Conservation (phyloP, 2,113 vertebrate species). For the Caranx ignobilis region DNA sequence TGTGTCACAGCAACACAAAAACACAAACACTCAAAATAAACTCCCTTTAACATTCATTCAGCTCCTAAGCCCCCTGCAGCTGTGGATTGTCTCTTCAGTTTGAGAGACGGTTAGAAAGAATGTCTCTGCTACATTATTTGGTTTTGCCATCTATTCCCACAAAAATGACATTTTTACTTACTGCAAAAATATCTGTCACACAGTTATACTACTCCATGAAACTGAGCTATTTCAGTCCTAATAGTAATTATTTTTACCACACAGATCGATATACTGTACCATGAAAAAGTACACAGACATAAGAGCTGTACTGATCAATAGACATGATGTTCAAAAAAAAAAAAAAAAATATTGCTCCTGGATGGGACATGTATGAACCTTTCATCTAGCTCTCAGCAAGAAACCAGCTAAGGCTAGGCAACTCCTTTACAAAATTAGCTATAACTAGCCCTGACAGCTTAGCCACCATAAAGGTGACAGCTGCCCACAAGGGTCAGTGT, state of each 20-base stretch:
- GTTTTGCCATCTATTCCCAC: not conserved
- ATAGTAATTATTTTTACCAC: not conserved
- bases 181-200: not conserved
- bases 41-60: slow-evolving; percentile 27
- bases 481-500: not conserved
- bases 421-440: not conserved
- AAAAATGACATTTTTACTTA: not conserved
- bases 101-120: not conserved
- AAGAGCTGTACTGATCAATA: not conserved
- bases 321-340: not conserved
- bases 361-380: not conserved
- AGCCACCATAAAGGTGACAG: slow-evolving; percentile 10
- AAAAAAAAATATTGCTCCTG: not conserved
- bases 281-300: not conserved
- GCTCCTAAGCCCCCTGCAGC: slow-evolving; percentile 7
- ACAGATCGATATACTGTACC: not conserved
- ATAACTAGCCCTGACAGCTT: not conserved
- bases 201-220: not conserved
- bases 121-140: not conserved
- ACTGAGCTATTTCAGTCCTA: not conserved
- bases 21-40: slow-evolving; percentile 22
- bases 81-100: slow-evolving; percentile 16
- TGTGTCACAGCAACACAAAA: slow-evolving; percentile 22
- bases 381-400: fast-evolving
- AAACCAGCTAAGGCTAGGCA: not conserved